Base-by-base conservation (phyloP, 2,888 invertebrate species). In the Romanomermis culicivorax region DNA sequence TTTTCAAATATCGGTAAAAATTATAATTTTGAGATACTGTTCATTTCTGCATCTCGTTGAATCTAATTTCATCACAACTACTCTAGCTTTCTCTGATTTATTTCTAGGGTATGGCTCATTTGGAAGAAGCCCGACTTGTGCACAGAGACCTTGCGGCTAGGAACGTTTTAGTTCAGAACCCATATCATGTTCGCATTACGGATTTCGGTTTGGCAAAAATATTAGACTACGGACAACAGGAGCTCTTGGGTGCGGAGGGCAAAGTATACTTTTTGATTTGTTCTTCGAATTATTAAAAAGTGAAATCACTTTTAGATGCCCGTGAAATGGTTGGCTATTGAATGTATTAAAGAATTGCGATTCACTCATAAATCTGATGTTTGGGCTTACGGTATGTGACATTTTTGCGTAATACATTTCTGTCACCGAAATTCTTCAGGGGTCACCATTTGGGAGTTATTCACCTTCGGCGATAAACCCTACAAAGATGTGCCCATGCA, bases 291-390 rank as follows among this genome's bases (percentile, higher is more conserved):
- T 20, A n/a, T 24, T 7, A 36, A 11, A 51, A 29, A 27, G 3
- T 20, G n/a, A n/a, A n/a, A n/a, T 27, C 23, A 20, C n/a, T 36
- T 52, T 27, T 61, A 72, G 73, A 91, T 95, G 87, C 95, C 95
- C 0, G 89, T 95, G 61, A 95, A 95, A 71, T 97, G 97, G 97
- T 73, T 97, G 59, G 97, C 97, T 0, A 72, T 93, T 26, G 97
- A 97, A 71, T 93, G 93, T 68, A 91, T 95, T 59, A 83, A 87
- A 61, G 85, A 91, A 69, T 76, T 89, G 55, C 83, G 89, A 58
- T 97, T 95, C 71, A 95, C 91, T 0, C 91, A 93, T 70, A 93
- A 93, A 68, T 88, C 87, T 61, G 95, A 95, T 69, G 91, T 95
- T 1, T 95, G 95, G 95, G 89, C 93, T 1, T 97, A 89, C 65